phyloP scores from a whole-genome alignment of 1,140 invertebrate genomes.

The Stegodyphus dumicola region DNA sequence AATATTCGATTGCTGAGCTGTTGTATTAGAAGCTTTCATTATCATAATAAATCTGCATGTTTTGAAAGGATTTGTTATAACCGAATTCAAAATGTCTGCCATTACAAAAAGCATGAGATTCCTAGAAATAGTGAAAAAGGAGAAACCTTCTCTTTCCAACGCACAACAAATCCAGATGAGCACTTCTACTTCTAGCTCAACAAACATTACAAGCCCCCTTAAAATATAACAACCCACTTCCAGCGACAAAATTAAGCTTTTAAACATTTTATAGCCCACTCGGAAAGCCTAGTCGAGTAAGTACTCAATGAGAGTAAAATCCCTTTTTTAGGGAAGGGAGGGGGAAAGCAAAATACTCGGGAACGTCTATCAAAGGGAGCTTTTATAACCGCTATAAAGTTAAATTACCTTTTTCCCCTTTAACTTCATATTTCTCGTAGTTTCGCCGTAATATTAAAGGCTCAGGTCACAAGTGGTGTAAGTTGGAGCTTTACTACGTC shows the following conservation, averaged over 20 bases:
- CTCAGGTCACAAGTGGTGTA: conserved; percentile 7
- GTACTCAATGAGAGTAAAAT: conserved; percentile 49
- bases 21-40: no score
- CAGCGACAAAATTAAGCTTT: conserved; percentile 47
- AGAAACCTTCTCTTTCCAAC: no score
- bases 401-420: conserved; percentile 51
- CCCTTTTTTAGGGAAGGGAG: background rate
- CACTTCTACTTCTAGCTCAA: conserved; percentile 26
- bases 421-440: conserved; percentile 52
- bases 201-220: conserved; percentile 53
- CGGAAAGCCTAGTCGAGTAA: conserved; percentile 26
- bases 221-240: conserved; percentile 55
- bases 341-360: conserved; percentile 32
- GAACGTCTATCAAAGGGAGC: conserved; percentile 48
- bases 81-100: no score
- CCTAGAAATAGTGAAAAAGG: no score
- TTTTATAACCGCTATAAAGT: conserved; percentile 58
- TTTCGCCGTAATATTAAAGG: background rate
- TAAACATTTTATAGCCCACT: conserved; percentile 50
- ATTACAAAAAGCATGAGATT: no score
- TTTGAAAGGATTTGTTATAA: no score
- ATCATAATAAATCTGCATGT: no score
- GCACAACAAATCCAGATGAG: conserved; percentile 39
- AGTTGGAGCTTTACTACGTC: background rate
- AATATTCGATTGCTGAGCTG: no score